Evolutionary conservation across 2,113 vertebrate genomes (phyloP).

Genomic region (Pelodiscus sinensis): DNA sequence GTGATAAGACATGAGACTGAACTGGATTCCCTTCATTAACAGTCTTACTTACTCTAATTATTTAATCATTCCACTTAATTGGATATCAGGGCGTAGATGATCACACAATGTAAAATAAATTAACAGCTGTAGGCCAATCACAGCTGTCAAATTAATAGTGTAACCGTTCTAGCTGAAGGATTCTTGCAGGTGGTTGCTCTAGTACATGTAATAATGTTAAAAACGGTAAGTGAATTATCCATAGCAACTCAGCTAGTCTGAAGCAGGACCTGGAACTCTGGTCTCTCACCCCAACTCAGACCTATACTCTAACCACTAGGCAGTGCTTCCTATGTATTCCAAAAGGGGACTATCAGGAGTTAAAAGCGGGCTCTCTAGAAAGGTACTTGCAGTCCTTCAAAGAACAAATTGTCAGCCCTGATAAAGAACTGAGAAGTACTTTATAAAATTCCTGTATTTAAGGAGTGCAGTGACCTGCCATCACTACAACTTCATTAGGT

Average conservation of each 20-base stretch:
- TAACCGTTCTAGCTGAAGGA: background rate
- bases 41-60: slow-evolving; percentile 7
- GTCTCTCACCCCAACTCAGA: background rate
- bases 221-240: background rate
- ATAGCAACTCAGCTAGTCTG: background rate
- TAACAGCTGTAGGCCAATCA: background rate
- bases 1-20: background rate
- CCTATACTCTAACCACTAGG: background rate
- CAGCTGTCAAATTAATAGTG: background rate
- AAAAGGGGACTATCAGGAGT: background rate
- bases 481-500: background rate
- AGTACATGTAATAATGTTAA: background rate
- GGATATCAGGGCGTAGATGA: background rate
- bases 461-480: background rate
- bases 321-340: background rate
- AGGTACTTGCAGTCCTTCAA: background rate
- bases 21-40: slow-evolving; percentile 1
- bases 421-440: background rate
- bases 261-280: background rate
- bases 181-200: background rate
- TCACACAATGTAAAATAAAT: background rate
- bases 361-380: background rate
- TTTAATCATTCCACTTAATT: slow-evolving; percentile 24
- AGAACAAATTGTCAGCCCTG: background rate
- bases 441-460: background rate